These are phyloP conservation scores for Phyllotreta striolata DNA, from an alignment of 2,888 invertebrate species.

Conservation along the genomic window DNA sequence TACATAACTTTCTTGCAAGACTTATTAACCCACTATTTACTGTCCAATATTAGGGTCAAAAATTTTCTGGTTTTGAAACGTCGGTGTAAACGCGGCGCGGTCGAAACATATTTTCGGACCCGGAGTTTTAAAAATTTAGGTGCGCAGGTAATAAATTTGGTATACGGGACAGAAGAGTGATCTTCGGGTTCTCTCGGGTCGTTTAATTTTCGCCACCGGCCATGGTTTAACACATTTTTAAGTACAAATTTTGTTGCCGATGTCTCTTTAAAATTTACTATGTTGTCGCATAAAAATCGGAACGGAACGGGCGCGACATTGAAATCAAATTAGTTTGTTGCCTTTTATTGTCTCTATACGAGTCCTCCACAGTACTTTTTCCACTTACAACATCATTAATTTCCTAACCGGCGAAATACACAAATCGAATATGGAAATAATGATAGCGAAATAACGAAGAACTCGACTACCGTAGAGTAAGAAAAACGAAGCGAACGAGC, in stretches of 20 bases:
- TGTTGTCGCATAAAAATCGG: conserved; percentile 12
- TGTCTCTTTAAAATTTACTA: background rate
- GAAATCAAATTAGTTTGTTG: background rate
- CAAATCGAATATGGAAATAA: conserved; percentile 9
- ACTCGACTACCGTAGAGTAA: conserved; percentile 14
- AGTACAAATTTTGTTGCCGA: conserved; percentile 4
- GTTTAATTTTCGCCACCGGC: conserved; percentile 23
- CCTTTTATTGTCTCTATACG: too few species aligned
- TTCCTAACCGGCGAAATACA: background rate
- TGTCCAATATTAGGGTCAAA: too few species aligned
- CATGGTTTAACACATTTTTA: conserved; percentile 32
- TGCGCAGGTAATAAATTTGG: conserved; percentile 35
- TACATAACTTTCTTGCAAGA: too few species aligned
- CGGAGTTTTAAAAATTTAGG: conserved; percentile 25
- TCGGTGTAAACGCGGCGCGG: too few species aligned
- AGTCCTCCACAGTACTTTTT: too few species aligned
- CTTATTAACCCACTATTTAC: too few species aligned
- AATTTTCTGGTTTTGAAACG: too few species aligned
- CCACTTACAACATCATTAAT: background rate
- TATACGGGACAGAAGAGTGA: conserved; percentile 32
- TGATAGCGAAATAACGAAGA: conserved; percentile 4
- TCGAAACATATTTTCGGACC: too few species aligned
- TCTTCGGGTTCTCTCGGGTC: conserved; percentile 18
- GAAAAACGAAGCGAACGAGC: background rate
- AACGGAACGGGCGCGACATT: background rate